These are phyloP conservation scores for Zophobas morio DNA, from an alignment of 1,140 invertebrate species.

Conservation along the genomic window DNA sequence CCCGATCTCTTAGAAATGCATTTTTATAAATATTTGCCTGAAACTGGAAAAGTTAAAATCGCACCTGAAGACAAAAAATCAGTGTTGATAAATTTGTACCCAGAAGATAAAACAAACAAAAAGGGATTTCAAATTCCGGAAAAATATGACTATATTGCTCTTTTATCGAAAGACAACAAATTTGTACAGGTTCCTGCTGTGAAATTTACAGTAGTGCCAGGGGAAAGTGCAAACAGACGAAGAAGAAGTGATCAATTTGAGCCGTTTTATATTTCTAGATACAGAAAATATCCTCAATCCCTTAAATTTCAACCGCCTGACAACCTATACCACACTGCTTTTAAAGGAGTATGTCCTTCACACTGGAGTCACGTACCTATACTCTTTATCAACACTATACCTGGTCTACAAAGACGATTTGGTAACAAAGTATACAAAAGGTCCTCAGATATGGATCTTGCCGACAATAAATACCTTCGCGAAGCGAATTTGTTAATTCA, in stretches of 20 bases:
- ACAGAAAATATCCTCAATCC: background rate
- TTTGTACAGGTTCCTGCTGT: background rate
- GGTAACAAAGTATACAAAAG: background rate
- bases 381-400: conserved; percentile 24
- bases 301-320: background rate
- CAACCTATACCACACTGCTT: background rate
- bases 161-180: conserved; percentile 16
- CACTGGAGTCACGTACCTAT: background rate
- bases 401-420: background rate
- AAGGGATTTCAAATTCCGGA: background rate
- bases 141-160: conserved; percentile 23
- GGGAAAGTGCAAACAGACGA: background rate
- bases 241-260: conserved; percentile 1
- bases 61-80: background rate
- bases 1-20: background rate
- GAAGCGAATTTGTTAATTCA: conserved; percentile 14
- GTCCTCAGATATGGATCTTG: conserved; percentile 6
- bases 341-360: background rate
- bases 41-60: background rate
- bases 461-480: conserved; percentile 17
- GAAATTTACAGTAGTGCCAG: background rate
- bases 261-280: conserved; percentile 4
- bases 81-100: background rate
- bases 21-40: conserved; percentile 8
- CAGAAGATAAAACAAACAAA: background rate